Conservation (phyloP, 2,113 vertebrate genomes). For the Pelvicachromis taeniatus region DNA sequence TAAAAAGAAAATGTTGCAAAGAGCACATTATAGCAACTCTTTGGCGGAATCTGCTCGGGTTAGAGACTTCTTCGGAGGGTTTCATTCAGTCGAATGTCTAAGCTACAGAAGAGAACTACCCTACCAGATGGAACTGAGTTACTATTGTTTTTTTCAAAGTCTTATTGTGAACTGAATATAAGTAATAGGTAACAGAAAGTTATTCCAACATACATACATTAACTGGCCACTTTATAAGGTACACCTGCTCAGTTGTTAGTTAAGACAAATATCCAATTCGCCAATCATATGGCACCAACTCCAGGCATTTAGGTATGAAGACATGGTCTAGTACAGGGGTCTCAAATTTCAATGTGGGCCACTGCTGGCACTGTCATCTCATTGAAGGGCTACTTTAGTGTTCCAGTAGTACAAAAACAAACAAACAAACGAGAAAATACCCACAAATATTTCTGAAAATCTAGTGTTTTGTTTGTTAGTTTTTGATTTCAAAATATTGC, state of each 20-base stretch:
- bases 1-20: not conserved
- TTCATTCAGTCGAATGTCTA: not conserved
- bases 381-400: too few species aligned
- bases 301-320: not conserved
- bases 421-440: not conserved
- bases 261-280: fast-evolving
- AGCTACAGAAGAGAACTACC: not conserved
- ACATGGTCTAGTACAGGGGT: not conserved
- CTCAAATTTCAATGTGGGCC: too few species aligned
- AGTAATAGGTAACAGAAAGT: not conserved
- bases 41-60: not conserved
- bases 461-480: fast-evolving
- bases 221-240: not conserved
- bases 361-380: too few species aligned
- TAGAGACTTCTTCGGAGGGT: not conserved
- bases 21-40: not conserved
- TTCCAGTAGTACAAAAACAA: not conserved
- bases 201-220: not conserved
- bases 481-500: not conserved
- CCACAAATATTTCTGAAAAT: not conserved
- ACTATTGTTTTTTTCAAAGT: not conserved
- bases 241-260: fast-evolving
- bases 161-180: not conserved
- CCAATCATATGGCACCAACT: not conserved
- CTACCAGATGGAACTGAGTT: not conserved